These are phyloP conservation scores for Platynereis dumerilii DNA, from an alignment of 2,888 invertebrate genomes.

Conservation along the genomic window DNA sequence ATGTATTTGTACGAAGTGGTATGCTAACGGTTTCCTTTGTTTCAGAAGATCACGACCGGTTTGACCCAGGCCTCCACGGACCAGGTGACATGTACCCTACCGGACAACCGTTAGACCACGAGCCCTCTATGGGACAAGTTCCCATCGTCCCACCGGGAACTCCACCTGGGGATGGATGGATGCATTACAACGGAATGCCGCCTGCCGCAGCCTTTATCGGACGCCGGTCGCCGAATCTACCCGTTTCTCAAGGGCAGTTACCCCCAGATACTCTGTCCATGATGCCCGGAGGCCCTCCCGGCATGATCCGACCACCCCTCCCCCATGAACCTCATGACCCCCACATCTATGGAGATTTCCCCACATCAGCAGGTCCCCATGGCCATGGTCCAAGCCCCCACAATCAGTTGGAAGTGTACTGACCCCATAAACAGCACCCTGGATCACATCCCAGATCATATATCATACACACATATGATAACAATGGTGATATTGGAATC, in stretches of 20 bases:
- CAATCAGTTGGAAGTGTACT: too few species aligned
- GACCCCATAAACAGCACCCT: too few species aligned
- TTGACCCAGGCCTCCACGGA: slow-evolving; percentile 28
- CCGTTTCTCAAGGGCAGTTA: slow-evolving; percentile 47
- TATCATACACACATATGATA: too few species aligned
- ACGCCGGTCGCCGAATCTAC: slow-evolving; percentile 49
- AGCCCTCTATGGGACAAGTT: slow-evolving; percentile 52
- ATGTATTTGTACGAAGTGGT: too few species aligned
- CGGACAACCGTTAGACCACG: slow-evolving; percentile 53
- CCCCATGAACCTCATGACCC: too few species aligned
- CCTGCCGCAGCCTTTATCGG: slow-evolving; percentile 44
- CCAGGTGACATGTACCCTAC: slow-evolving; percentile 49
- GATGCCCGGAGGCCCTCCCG: not conserved
- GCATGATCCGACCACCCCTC: not conserved
- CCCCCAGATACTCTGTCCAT: slow-evolving; percentile 42
- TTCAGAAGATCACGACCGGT: slow-evolving; percentile 36
- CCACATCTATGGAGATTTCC: too few species aligned
- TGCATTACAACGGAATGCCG: slow-evolving; percentile 20
- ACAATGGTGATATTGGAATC: too few species aligned
- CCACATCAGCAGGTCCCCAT: too few species aligned
- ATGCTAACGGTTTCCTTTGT: not conserved
- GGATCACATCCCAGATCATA: too few species aligned
- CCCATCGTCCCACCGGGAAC: slow-evolving; percentile 54
- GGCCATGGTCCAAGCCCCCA: too few species aligned
- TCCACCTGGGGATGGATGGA: slow-evolving; percentile 49